These are phyloP conservation scores for Trinectes maculatus DNA, from an alignment of 2,113 vertebrate species.

Conservation along the genomic window DNA sequence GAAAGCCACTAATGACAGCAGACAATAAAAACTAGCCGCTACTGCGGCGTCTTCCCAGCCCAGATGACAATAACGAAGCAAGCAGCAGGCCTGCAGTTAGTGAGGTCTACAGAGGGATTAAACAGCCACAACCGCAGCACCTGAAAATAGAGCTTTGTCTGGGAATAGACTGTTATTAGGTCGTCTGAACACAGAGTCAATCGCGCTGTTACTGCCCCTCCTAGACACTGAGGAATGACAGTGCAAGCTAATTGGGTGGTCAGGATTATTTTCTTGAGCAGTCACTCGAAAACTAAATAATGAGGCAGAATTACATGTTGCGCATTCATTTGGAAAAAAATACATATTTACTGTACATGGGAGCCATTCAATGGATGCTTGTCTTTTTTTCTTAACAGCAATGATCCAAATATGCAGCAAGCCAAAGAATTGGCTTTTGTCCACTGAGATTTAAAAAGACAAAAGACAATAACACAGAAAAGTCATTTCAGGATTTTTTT, in stretches of 20 bases:
- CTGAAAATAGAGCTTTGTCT: conserved; percentile 73
- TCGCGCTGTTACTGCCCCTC: conserved; percentile 29
- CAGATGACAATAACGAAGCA: conserved; percentile 59
- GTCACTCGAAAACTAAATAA: conserved; percentile 43
- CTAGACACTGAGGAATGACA: conserved; percentile 17
- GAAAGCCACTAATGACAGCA: conserved; percentile 79
- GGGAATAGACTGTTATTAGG: conserved; percentile 69
- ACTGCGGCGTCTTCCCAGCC: conserved; percentile 56
- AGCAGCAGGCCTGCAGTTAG: conserved; percentile 19
- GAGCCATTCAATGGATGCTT: not conserved
- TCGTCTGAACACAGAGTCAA: conserved; percentile 54
- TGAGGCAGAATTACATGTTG: conserved; percentile 30
- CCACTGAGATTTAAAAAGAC: not conserved
- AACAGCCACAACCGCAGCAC: conserved; percentile 57
- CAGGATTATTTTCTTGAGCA: conserved; percentile 56
- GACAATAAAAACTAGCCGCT: conserved; percentile 68
- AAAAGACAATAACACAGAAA: not conserved
- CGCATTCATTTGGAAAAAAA: not conserved
- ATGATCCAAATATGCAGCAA: conserved; percentile 9
- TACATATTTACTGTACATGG: conserved; percentile 11
- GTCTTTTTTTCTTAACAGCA: not conserved
- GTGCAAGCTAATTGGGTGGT: conserved; percentile 59
- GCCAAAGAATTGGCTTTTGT: not conserved
- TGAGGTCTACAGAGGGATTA: conserved; percentile 32
- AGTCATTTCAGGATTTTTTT: conserved; percentile 57